Evolutionary conservation across 2,888 invertebrate species (phyloP).

Genomic region (Heliconius ethilla): DNA sequence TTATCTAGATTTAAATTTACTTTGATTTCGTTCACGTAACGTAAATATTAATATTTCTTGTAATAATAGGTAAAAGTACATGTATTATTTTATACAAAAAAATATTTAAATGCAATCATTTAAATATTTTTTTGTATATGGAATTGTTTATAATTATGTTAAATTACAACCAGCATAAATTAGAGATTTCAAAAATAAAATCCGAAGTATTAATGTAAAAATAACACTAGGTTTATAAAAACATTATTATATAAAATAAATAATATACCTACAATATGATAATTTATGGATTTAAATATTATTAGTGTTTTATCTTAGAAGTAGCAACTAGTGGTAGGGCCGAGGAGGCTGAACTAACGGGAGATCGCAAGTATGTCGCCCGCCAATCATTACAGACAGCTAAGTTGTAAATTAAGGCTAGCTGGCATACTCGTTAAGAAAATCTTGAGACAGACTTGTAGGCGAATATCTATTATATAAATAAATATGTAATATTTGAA

Average conservation of each 20-base stretch:
- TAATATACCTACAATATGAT: too few relatives aligned
- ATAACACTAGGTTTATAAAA: neutral
- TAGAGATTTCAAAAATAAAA: neutral
- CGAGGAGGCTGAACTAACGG: constrained; percentile 58
- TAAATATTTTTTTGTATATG: too few relatives aligned
- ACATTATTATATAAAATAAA: neutral
- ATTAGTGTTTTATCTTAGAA: neutral
- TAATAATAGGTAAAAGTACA: too few relatives aligned
- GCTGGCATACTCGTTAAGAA: constrained; percentile 36
- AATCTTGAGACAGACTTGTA: constrained; percentile 24
- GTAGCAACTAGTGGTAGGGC: constrained; percentile 55
- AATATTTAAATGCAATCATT: too few relatives aligned
- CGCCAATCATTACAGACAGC: constrained; percentile 64
- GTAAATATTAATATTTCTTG: neutral
- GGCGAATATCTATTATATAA: constrained; percentile 14
- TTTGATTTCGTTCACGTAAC: neutral
- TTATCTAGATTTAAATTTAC: constrained; percentile 15
- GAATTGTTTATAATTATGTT: too few relatives aligned
- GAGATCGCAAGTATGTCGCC: constrained; percentile 68
- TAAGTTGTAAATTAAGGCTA: constrained; percentile 51
- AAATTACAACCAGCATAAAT: too few relatives aligned
- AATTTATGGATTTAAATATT: neutral
- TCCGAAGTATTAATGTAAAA: neutral
- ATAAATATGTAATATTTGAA: neutral
- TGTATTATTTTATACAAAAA: too few relatives aligned